Evolutionary conservation across 1,140 invertebrate genomes (phyloP), one percentile per base, ranked within the genome.

Genomic region (Drosophila setifemur): DNA sequence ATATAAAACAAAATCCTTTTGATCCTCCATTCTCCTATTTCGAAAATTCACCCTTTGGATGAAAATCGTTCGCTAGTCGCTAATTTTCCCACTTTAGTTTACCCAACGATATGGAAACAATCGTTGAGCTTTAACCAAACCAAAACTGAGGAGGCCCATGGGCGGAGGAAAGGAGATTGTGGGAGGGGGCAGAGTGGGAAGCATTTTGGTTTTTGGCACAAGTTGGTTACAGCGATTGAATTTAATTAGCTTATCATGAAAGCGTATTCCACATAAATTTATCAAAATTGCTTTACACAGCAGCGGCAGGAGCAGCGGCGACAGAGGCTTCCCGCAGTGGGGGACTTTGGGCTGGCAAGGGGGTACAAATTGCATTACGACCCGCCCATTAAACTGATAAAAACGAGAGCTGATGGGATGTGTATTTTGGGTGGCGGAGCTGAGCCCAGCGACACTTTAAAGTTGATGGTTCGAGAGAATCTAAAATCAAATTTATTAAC

Each of bases 161-260:
- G 12, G 9, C 28, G 16, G 6, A 21, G 28, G 11, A 29, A 31
- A 29, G 19, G 19, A 28, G 42, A n/a, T n/a, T n/a, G 42, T 52
- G 28, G 28, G 4, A 3, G 21, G 14, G 14, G 21, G n/a, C 5
- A 19, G 33, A 4, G 9, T 21, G 21, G 23, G 1, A 16, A 18
- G 47, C 63, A 71, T 67, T 83, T 85, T 35, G 74, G 79, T 78
- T 83, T 77, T 83, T 74, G 74, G 73, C 37, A n/a, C 58, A 72
- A 83, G 78, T 73, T 76, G 81, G 79, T 74, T 85, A 83, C 79
- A 78, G 79, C 79, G 79, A 85, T 85, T 85, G 81, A 85, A 85
- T 86, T 85, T 85, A 85, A 85, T 85, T 86, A 85, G 79, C 79
- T 85, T 85, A 85, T 85, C 81, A 85, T 86, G 81, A 85, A 85